These are phyloP conservation scores for Tachypleus tridentatus DNA, from an alignment of 1,140 invertebrate species.

Conservation along the genomic window DNA sequence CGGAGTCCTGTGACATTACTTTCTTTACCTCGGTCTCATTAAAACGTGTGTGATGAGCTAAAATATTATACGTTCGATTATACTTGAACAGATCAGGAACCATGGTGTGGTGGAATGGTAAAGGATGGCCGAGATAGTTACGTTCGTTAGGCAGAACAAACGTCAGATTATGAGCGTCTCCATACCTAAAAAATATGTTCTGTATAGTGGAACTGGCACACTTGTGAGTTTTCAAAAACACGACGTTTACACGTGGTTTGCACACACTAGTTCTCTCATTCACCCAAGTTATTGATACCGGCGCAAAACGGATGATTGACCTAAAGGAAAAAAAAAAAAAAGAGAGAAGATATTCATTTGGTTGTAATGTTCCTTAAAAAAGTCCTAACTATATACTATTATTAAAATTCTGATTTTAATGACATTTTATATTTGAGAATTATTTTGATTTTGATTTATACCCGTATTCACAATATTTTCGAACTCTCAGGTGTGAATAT, in stretches of 20 bases:
- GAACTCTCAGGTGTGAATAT: too few species aligned
- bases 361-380: too few species aligned
- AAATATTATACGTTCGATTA: slow-evolving; percentile 23
- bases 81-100: slow-evolving; percentile 18
- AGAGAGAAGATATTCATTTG: too few species aligned
- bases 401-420: too few species aligned
- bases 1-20: slow-evolving; percentile 25
- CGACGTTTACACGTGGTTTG: slow-evolving; percentile 7
- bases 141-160: slow-evolving; percentile 12
- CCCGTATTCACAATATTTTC: too few species aligned
- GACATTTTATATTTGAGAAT: too few species aligned
- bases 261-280: not conserved
- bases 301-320: too few species aligned
- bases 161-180: slow-evolving; percentile 10
- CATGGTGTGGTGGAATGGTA: slow-evolving; percentile 17
- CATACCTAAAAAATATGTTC: slow-evolving; percentile 14
- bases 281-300: too few species aligned
- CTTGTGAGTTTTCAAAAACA: slow-evolving; percentile 14
- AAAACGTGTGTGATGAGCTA: slow-evolving; percentile 24
- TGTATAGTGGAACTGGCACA: slow-evolving; percentile 14
- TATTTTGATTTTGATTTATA: too few species aligned
- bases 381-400: too few species aligned
- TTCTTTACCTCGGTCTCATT: slow-evolving; percentile 15
- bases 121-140: slow-evolving; percentile 28
- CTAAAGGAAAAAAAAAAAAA: too few species aligned